Percentiles rank a stretch among this genome's conserved stretches.
phyloP scores from a whole-genome alignment of 2,113 vertebrate genomes.

The Poeciliopsis turrubarensis region DNA sequence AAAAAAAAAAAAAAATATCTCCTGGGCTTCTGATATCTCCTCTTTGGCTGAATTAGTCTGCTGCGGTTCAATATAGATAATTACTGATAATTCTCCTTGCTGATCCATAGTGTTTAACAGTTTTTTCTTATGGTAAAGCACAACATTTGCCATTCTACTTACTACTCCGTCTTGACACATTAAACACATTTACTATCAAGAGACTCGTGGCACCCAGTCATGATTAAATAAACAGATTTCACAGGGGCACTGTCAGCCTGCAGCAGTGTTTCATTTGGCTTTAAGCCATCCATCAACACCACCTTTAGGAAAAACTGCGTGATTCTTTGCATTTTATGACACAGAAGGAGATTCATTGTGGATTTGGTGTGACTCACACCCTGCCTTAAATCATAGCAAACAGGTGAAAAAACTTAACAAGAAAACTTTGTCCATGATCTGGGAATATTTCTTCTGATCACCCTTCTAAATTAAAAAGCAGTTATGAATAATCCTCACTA shows the following conservation, averaged over 20 bases:
- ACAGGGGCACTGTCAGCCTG: neutral
- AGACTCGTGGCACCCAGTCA: neutral
- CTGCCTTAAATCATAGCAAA: constrained; percentile 40
- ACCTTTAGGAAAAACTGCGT: neutral
- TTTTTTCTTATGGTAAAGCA: constrained; percentile 6
- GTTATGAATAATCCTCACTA: constrained; percentile 80
- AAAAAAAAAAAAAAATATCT: constrained; percentile 22
- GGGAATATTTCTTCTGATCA: constrained; percentile 72
- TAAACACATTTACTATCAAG: constrained; percentile 3
- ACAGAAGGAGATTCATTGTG: constrained; percentile 15
- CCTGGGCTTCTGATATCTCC: constrained; percentile 41
- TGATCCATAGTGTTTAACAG: constrained; percentile 34
- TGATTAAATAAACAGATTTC: constrained; percentile 6
- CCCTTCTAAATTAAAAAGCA: constrained; percentile 80
- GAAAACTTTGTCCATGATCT: constrained; percentile 47
- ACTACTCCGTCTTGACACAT: constrained; percentile 19
- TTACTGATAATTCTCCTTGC: constrained; percentile 35
- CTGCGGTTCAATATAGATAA: constrained; percentile 54
- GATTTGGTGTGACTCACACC: constrained; percentile 3
- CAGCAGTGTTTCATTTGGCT: constrained; percentile 18
- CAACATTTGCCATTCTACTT: constrained; percentile 1
- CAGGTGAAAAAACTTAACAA: constrained; percentile 29
- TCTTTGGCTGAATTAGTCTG: constrained; percentile 53
- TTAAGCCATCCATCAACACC: neutral
- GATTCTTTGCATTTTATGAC: constrained; percentile 8